Percentiles rank a stretch among this genome's conserved stretches.
These are phyloP conservation scores for Myopa testacea DNA, from an alignment of 2,888 invertebrate species.

Conservation along the genomic window DNA sequence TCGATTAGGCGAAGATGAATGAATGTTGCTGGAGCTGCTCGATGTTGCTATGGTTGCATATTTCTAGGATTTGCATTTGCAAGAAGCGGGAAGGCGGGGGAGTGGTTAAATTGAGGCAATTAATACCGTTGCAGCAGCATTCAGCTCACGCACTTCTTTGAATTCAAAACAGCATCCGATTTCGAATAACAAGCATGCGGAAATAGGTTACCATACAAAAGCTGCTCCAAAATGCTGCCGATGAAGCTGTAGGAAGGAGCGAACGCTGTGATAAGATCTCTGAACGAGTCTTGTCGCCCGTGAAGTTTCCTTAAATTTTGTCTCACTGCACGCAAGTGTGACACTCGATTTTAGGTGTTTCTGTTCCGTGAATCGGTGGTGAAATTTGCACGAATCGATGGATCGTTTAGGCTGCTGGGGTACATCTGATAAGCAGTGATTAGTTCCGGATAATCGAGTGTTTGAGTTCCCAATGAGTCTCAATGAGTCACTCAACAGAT, in stretches of 20 bases:
- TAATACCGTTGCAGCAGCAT: neutral
- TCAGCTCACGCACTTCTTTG: neutral
- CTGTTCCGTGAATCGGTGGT: too few relatives aligned
- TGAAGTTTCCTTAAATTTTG: too few relatives aligned
- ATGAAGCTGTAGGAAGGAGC: neutral
- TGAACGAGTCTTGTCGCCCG: too few relatives aligned
- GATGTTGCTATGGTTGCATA: neutral
- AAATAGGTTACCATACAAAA: neutral
- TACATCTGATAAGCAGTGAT: too few relatives aligned
- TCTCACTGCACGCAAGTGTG: too few relatives aligned
- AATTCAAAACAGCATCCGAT: too few relatives aligned
- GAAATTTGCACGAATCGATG: too few relatives aligned
- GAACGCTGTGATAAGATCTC: neutral
- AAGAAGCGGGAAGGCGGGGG: neutral
- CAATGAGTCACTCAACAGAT: too few relatives aligned
- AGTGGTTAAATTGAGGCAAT: neutral
- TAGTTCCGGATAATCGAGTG: too few relatives aligned
- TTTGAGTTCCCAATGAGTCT: too few relatives aligned
- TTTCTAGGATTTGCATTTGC: neutral
- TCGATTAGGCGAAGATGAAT: slow-evolving; percentile 24
- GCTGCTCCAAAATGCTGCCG: neutral
- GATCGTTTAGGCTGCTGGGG: too few relatives aligned
- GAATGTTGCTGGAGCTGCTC: neutral
- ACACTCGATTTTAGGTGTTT: too few relatives aligned
- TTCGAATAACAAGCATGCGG: neutral